Evolutionary conservation across 1,140 invertebrate genomes (phyloP).

Genomic region (Bombus waltoni): DNA sequence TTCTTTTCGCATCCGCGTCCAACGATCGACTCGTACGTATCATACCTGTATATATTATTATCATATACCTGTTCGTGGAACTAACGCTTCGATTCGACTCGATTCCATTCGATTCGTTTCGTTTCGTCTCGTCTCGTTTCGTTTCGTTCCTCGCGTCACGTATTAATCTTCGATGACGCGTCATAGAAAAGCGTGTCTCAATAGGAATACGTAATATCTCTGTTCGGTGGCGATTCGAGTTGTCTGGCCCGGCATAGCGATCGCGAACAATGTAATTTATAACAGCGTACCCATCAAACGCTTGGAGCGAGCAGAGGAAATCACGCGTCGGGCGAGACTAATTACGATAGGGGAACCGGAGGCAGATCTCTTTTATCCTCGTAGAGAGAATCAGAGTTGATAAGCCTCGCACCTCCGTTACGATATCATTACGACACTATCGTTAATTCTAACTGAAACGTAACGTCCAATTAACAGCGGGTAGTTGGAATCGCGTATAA

Average conservation of each 20-base stretch:
- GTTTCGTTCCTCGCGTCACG: not conserved
- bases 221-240: not conserved
- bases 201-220: not conserved
- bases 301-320: not conserved
- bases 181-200: not conserved
- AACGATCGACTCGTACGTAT: no score
- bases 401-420: not conserved
- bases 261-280: not conserved
- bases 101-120: no score
- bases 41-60: no score
- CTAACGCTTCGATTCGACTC: not conserved
- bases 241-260: not conserved
- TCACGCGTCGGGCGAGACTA: not conserved
- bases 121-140: no score
- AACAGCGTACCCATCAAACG: not conserved
- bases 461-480: constrained; percentile 20
- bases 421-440: constrained; percentile 3
- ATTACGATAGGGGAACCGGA: not conserved
- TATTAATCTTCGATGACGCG: not conserved
- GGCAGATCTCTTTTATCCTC: not conserved
- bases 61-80: not conserved
- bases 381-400: not conserved
- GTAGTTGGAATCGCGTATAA: not conserved
- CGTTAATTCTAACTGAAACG: constrained; percentile 6
- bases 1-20: no score